Percentiles rank a stretch among this genome's conserved stretches.
Conservation (phyloP, 1,140 invertebrate species). For the Ceratina australensis region DNA sequence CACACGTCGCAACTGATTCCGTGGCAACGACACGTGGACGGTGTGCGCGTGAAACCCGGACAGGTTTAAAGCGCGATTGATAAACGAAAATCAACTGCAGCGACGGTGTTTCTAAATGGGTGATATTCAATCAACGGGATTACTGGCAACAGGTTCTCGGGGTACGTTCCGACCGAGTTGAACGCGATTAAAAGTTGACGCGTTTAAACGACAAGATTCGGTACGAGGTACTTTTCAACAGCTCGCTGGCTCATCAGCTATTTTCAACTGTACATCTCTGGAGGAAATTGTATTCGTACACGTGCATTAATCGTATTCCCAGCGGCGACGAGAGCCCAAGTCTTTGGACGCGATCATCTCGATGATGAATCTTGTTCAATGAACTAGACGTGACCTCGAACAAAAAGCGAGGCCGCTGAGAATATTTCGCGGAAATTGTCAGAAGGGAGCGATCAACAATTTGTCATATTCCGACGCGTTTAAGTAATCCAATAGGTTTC, state of each 20-base stretch:
- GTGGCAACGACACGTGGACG: constrained; percentile 1
- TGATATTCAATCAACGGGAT: constrained; percentile 37
- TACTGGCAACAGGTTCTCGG: constrained; percentile 56
- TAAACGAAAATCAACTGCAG: too few species aligned
- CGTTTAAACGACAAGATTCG: background rate
- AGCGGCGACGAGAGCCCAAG: background rate
- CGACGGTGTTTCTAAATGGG: constrained; percentile 14
- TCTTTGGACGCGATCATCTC: background rate
- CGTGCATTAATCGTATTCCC: background rate
- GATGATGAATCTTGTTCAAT: too few species aligned
- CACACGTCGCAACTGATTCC: constrained; percentile 13
- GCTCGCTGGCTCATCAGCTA: background rate
- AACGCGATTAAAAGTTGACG: constrained; percentile 16
- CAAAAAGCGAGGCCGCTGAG: too few species aligned
- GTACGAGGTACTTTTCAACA: background rate
- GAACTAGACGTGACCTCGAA: too few species aligned
- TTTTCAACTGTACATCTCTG: too few species aligned
- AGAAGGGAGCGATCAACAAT: constrained; percentile 3
- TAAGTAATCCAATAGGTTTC: constrained; percentile 22
- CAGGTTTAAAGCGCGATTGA: too few species aligned
- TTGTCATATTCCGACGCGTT: background rate
- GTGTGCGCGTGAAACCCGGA: background rate
- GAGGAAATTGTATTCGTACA: background rate
- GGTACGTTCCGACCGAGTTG: constrained; percentile 29
- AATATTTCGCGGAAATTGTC: background rate